phyloP scores from a whole-genome alignment of 2,113 vertebrate genomes.

The Antennarius striatus region DNA sequence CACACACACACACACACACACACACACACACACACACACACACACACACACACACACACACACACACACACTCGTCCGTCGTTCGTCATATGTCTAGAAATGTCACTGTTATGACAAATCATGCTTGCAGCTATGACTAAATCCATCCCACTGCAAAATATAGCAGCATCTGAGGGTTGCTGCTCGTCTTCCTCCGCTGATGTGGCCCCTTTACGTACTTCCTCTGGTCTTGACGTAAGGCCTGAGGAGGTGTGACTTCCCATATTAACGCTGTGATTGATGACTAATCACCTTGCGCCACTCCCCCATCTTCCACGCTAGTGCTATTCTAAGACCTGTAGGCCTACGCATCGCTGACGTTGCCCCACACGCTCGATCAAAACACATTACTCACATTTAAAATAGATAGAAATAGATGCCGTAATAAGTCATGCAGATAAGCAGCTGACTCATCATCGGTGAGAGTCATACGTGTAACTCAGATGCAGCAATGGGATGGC shows the following conservation, averaged over 20 bases:
- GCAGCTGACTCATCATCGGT: constrained; percentile 49
- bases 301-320: constrained; percentile 2
- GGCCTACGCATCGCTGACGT: constrained; percentile 7
- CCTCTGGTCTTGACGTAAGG: constrained; percentile 22
- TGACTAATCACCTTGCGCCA: constrained; percentile 50
- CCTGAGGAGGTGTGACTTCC: constrained; percentile 53
- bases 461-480: constrained; percentile 22
- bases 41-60: too few relatives aligned
- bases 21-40: too few relatives aligned
- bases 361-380: constrained; percentile 49
- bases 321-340: constrained; percentile 49
- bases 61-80: constrained; percentile 13
- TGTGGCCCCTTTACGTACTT: constrained; percentile 10
- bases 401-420: constrained; percentile 18
- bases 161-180: constrained; percentile 28
- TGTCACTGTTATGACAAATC: constrained; percentile 56
- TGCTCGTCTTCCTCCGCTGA: constrained; percentile 7
- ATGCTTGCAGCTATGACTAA: constrained; percentile 49
- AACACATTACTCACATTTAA: constrained; percentile 54
- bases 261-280: constrained; percentile 53
- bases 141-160: constrained; percentile 9
- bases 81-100: constrained; percentile 43
- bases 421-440: constrained; percentile 25
- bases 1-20: constrained; percentile 8
- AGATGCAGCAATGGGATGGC: neutral